Evolutionary conservation across 2,888 invertebrate species (phyloP), one percentile per base, ranked within the genome.

Genomic region (Creontiades dilutus): DNA sequence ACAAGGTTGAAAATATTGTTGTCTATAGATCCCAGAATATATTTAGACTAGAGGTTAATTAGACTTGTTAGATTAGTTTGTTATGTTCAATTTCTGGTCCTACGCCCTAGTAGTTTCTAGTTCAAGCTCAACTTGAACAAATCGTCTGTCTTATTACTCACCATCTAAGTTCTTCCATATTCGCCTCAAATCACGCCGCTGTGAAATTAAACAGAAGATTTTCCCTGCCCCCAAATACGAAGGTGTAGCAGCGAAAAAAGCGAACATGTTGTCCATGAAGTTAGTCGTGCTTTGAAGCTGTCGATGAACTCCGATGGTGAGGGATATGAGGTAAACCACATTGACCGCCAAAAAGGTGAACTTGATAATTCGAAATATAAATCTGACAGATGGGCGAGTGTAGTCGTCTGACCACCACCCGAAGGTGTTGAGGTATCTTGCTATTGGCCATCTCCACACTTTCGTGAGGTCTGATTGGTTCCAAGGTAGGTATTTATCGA

Each of bases 371-470:
- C 55, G 68, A 37, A 90, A 47, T 14, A 57, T n/a, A 19, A 76
- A 52, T 13, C 78, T 76, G 14, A 27, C 76, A 5, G 47, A 78
- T 37, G 84, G 61, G 3, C 23, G 81, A 27, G 85, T 28, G 48
- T 85, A 87, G 52, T 91, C 91, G 19, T 90, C 91, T 11, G 91
- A 90, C 91, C 91, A 91, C 90, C 90, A 91, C 7, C 90, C 90
- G 47, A 84, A 91, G 4, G 78, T 89, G 75, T 91, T 89, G 23
- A 90, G 14, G 76, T 87, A 90, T 16, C 75, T 81, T 27, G 76
- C 46, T 4, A 89, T 87, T 0, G 90, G 91, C 91, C 91, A 91
- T 27, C 55, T 78, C 91, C 91, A 91, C 19, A 90, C 52, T 48
- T 91, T 81, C 11, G 75, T 57, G 47, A 91, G 27, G 16, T 76